A percentile compares a stretch with the other conserved stretches of the same genome.
Conservation (phyloP, 2,888 invertebrate species). For the Aleiodes alternator region DNA sequence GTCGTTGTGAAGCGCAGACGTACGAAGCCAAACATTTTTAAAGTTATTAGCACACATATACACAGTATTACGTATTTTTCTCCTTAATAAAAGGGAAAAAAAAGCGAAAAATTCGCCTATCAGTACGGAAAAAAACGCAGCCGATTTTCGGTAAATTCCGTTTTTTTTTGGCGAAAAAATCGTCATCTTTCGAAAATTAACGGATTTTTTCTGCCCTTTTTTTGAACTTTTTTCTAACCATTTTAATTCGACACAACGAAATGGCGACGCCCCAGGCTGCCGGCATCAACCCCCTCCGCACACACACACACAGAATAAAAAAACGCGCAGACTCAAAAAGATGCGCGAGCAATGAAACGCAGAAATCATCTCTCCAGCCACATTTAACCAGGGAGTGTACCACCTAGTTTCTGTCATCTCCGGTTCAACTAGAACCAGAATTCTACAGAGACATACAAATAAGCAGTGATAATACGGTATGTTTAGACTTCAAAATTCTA, state of each 20-base stretch:
- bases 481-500: constrained; percentile 25
- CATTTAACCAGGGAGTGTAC: constrained; percentile 52
- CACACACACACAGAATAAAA: constrained; percentile 66
- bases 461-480: constrained; percentile 6
- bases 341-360: constrained; percentile 56
- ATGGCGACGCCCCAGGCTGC: constrained; percentile 70
- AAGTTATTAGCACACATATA: neutral
- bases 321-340: constrained; percentile 65
- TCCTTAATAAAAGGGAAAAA: neutral
- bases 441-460: neutral
- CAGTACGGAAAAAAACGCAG: too few species aligned
- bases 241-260: constrained; percentile 62
- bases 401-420: constrained; percentile 43
- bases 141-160: too few species aligned
- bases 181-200: too few species aligned
- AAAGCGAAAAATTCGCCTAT: too few species aligned
- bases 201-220: neutral
- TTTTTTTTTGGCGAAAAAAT: too few species aligned
- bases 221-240: neutral
- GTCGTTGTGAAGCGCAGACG: constrained; percentile 69
- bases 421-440: constrained; percentile 33
- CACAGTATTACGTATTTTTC: constrained; percentile 20
- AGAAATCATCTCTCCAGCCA: constrained; percentile 36
- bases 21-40: constrained; percentile 19
- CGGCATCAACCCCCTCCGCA: constrained; percentile 57